Evolutionary conservation across 2,888 invertebrate genomes (phyloP), one percentile per base, ranked within the genome.

Genomic region (Drosophila gaucha): DNA sequence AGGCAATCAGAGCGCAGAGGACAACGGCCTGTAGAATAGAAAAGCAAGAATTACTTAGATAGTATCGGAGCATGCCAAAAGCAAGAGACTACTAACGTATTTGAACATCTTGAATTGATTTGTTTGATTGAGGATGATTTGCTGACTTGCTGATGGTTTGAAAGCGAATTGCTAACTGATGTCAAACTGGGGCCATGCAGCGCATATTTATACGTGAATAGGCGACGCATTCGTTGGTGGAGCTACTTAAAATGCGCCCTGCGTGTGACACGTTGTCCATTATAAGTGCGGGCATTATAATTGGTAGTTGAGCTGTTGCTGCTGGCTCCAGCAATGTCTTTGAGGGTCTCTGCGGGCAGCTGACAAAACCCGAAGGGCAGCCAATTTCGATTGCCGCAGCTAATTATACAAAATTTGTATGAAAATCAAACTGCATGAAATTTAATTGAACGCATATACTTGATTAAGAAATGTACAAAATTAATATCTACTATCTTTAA

Each of bases 1-100:
- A 86, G 58, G 89, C 85, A 59, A 89, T 67, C 47, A 89, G 18
- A 54, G 89, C 88, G 46, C 78, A 82, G 55, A 89, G 66, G 50
- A 89, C 82, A 77, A 86, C 69, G 63, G 78, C 73, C 89, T 89
- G 26, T 24, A 51, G 38, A 16, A 24, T 8, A n/a, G 10, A 3
- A 26, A 9, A 20, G 2, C 4, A 51, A 41, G 22, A 36, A 51
- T 67, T 59, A 60, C n/a, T 9, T 22, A 31, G 12, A 24, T 1
- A 10, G 1, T 22, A 16, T 8, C 12, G 6, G 12, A 1, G 6
- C 8, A 22, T 8, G 8, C 46, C 9, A 16, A 5, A 10, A 14
- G n/a, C 5, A 8, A 49, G 2, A 3, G 12, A 18, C 18, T 46
- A 77, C 86, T 86, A 28, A 86, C 86, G 87, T 65, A 86, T 83